Conservation (phyloP, 1,140 invertebrate species). For the Lepidostoma basale region DNA sequence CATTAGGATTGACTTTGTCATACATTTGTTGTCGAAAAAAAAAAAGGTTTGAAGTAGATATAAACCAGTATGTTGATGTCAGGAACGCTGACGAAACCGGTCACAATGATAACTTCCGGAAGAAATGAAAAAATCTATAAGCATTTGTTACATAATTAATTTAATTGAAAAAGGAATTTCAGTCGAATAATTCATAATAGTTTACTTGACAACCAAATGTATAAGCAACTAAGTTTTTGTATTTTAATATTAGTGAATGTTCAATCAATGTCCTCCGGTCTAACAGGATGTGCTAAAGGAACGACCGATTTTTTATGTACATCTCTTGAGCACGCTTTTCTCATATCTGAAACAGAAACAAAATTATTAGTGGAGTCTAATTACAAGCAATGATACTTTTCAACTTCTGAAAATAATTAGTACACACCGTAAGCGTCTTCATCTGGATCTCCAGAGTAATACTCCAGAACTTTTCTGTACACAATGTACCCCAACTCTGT, state of each 20-base stretch:
- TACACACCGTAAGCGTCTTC: constrained; percentile 95
- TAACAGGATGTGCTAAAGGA: constrained; percentile 90
- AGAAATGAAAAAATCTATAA: too few species aligned
- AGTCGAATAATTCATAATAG: too few species aligned
- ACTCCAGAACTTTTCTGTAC: constrained; percentile 94
- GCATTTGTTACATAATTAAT: too few species aligned
- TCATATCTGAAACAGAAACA: constrained; percentile 83
- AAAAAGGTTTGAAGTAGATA: too few species aligned
- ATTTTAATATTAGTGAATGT: neutral
- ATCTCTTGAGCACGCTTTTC: constrained; percentile 95
- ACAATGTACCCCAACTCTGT: constrained; percentile 95
- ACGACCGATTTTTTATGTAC: constrained; percentile 91
- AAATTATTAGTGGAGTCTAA: neutral
- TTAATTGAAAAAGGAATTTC: too few species aligned
- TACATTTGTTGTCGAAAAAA: too few species aligned
- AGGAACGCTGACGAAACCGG: too few species aligned
- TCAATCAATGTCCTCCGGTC: constrained; percentile 94
- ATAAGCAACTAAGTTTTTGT: neutral
- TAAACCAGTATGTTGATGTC: too few species aligned
- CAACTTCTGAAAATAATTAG: neutral
- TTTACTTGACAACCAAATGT: too few species aligned
- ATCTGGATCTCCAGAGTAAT: constrained; percentile 96
- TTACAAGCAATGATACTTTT: neutral
- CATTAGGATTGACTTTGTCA: too few species aligned
- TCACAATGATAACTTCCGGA: too few species aligned